A percentile compares a stretch with the other conserved stretches of the same genome.
Evolutionary conservation across 1,140 invertebrate genomes (phyloP).

Genomic region (Cherax destructor): DNA sequence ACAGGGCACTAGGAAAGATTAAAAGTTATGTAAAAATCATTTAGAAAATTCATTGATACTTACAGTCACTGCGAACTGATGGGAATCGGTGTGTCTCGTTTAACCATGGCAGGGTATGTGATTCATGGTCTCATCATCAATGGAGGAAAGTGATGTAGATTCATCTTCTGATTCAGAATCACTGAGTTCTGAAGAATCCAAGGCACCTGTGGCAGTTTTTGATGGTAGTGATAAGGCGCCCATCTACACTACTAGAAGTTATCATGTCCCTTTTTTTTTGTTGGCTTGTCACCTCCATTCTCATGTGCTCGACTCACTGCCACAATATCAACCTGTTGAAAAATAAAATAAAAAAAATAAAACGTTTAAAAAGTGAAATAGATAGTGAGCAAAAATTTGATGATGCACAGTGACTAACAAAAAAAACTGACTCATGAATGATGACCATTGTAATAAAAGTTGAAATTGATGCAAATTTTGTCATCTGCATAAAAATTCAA

Average conservation of each 20-base stretch:
- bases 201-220: conserved; percentile 45
- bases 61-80: conserved; percentile 59
- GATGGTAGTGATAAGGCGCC: conserved; percentile 69
- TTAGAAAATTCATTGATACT: background rate
- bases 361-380: too few species aligned
- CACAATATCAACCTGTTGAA: conserved; percentile 50
- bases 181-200: conserved; percentile 53
- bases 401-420: too few species aligned
- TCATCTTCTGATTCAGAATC: conserved; percentile 66
- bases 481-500: too few species aligned
- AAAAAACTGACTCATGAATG: too few species aligned
- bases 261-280: conserved; percentile 67
- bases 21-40: background rate
- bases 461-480: too few species aligned
- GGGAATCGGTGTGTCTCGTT: conserved; percentile 62
- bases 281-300: conserved; percentile 50
- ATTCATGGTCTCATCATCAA: conserved; percentile 56
- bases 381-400: too few species aligned
- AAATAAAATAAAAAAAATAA: background rate
- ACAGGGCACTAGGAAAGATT: background rate
- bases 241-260: conserved; percentile 67
- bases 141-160: conserved; percentile 56
- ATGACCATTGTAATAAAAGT: too few species aligned
- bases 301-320: conserved; percentile 34
- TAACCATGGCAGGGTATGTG: conserved; percentile 58